Evolutionary conservation across 1,140 invertebrate species (phyloP).

Genomic region (Eupristina koningsbergeri): DNA sequence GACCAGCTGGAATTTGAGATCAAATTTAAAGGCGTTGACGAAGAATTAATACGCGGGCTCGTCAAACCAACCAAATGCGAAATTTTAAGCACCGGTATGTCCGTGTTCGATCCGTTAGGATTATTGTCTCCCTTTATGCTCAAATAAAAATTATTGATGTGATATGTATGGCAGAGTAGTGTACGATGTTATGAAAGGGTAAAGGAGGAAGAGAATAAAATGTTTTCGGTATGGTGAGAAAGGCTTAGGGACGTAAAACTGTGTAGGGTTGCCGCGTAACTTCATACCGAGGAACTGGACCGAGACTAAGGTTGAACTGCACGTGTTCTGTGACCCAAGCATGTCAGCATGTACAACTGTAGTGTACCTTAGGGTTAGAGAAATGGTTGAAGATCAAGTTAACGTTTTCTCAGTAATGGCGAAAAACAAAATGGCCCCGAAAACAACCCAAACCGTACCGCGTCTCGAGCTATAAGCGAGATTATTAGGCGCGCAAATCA

Average conservation of each 20-base stretch:
- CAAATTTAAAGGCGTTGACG: no score
- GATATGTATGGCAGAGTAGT: not conserved
- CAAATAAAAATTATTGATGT: not conserved
- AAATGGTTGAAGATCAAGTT: no score
- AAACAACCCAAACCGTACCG: not conserved
- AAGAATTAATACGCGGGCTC: no score
- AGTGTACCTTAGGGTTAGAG: not conserved
- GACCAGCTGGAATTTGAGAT: no score
- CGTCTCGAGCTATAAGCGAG: constrained; percentile 7
- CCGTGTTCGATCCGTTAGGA: no score
- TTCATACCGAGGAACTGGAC: no score
- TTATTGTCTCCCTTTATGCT: no score
- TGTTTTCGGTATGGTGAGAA: not conserved
- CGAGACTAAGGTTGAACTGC: not conserved
- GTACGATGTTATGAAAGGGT: not conserved
- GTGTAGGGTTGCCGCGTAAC: not conserved
- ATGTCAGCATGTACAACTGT: not conserved
- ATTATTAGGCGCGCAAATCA: not conserved
- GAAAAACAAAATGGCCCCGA: not conserved
- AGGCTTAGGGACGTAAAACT: not conserved
- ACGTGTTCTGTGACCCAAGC: constrained; percentile 2
- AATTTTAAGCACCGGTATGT: no score
- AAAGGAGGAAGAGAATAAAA: not conserved
- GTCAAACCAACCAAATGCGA: no score
- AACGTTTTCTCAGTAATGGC: not conserved